Evolutionary conservation across 2,113 vertebrate genomes (phyloP), one percentile per base, ranked within the genome.

Genomic region (Sisor rabdophorus): DNA sequence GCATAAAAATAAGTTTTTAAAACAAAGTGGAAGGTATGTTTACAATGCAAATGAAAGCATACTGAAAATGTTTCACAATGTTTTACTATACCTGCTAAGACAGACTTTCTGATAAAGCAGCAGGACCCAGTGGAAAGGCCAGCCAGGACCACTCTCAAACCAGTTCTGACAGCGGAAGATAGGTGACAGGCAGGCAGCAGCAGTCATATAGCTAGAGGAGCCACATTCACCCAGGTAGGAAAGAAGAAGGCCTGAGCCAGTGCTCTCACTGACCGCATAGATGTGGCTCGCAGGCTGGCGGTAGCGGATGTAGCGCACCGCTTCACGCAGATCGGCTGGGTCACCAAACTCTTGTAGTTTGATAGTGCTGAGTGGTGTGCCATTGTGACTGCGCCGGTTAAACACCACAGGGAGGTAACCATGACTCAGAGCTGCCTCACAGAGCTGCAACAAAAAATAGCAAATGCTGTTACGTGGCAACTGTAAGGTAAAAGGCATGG

Each of bases 281-380:
- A 94, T 87, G 28, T 89, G 86, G 9, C 91, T 87, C 0, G 86
- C 88, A 0, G 93, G 93, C 76, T 92, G 92, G 16, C 92, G 81
- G 84, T 92, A 89, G 47, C 92, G 90, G 26, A 94, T 91, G 85
- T 94, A 94, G 60, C 89, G 90, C 67, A 94, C 90, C 0, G 91
- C 93, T 81, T 94, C 93, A 0, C 90, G 87, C 65, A 94, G 84
- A 75, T 93, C 92, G 0, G 90, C 84, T 0, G 93, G 93, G 82
- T 96, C 93, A 6, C 93, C 93, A 5, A 93, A 94, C 83, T 92
- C 90, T 87, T 96, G 94, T 71, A 96, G 90, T 69, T 90, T 90
- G 48, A 91, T 71, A 12, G 92, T 95, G 87, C 87, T 92, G 47
- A 96, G 93, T 0, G 93, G 94, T 0, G 92, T 92, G 78, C 88